A percentile compares a stretch with the other conserved stretches of the same genome.
Conservation (phyloP, 2,113 vertebrate genomes). For the Prochilodus magdalenae region DNA sequence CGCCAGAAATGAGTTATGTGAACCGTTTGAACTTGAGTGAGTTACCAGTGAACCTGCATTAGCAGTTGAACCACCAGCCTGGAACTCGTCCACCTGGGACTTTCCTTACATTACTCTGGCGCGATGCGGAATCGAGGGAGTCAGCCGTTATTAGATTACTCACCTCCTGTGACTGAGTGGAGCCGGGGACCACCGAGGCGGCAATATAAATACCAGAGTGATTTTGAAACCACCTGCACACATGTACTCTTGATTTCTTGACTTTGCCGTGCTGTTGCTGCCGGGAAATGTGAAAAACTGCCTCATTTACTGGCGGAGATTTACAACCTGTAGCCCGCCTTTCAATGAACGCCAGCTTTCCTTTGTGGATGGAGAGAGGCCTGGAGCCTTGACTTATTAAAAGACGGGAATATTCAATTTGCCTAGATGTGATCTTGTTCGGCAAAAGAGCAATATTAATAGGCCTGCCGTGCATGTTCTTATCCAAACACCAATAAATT, state of each 20-base stretch:
- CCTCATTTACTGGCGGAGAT: constrained; percentile 53
- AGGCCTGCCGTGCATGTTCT: constrained; percentile 63
- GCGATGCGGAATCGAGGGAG: not conserved
- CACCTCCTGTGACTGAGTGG: not conserved
- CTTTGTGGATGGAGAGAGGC: constrained; percentile 49
- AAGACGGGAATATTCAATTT: constrained; percentile 69
- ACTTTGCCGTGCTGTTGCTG: constrained; percentile 55
- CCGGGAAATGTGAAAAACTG: constrained; percentile 57
- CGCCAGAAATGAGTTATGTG: not conserved
- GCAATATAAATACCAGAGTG: constrained; percentile 7
- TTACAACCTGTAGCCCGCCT: constrained; percentile 66
- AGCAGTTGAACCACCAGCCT: rapidly evolving
- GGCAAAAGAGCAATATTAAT: constrained; percentile 74
- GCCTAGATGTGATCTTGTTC: constrained; percentile 66
- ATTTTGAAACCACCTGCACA: constrained; percentile 27
- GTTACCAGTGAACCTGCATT: not conserved
- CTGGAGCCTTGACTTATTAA: constrained; percentile 64
- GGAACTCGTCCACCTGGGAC: not conserved
- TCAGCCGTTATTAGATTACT: not conserved
- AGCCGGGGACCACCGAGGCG: not conserved
- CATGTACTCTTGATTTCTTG: constrained; percentile 7
- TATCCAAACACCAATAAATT: constrained; percentile 72
- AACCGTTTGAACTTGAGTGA: not conserved
- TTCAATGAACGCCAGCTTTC: constrained; percentile 61
- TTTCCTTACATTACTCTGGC: not conserved